Evolutionary conservation across 1,140 invertebrate species (phyloP).

Genomic region (Scylla paramamosain): DNA sequence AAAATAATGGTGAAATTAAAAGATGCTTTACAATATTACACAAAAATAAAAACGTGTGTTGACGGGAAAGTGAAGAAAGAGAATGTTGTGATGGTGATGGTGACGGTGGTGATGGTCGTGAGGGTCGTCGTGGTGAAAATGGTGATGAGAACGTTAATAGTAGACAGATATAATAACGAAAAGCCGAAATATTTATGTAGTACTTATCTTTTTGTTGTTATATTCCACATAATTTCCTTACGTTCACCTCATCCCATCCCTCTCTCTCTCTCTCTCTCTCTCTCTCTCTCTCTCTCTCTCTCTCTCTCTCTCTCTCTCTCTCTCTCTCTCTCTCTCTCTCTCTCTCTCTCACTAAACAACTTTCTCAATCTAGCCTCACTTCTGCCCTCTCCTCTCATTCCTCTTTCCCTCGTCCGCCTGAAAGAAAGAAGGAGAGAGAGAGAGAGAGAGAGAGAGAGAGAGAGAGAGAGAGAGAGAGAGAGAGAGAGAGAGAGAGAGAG

Average conservation of each 20-base stretch:
- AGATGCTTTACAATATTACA: too few relatives aligned
- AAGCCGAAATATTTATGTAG: too few relatives aligned
- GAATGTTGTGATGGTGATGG: too few relatives aligned
- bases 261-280: slow-evolving; percentile 41
- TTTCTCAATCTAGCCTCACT: too few relatives aligned
- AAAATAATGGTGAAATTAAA: neutral
- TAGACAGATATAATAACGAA: too few relatives aligned
- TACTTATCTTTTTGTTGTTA: too few relatives aligned
- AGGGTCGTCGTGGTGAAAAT: neutral
- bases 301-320: slow-evolving; percentile 43
- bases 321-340: slow-evolving; percentile 43
- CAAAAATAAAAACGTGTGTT: too few relatives aligned
- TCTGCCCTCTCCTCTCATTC: neutral
- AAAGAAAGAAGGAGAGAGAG: neutral
- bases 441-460: neutral
- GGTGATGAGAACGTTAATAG: too few relatives aligned
- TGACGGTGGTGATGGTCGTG: neutral
- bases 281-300: slow-evolving; percentile 43
- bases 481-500: neutral
- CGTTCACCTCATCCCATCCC: neutral
- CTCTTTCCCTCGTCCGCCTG: neutral
- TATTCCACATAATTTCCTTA: neutral
- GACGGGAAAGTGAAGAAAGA: too few relatives aligned
- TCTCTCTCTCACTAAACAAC: neutral
- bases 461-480: neutral